Conservation (phyloP, 2,113 vertebrate genomes). For the Muntiacus muntjak region DNA sequence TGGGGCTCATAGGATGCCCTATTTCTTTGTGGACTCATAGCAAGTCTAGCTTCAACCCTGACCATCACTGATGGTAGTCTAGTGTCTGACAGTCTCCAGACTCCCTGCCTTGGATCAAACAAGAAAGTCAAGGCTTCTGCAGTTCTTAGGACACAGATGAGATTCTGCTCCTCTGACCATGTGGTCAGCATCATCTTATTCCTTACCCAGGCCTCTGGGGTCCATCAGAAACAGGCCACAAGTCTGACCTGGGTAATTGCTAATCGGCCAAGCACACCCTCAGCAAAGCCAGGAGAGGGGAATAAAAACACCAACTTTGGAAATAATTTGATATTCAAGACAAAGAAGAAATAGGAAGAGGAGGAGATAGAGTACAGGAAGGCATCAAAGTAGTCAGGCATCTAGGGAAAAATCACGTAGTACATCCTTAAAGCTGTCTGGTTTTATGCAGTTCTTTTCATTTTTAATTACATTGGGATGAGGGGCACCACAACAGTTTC, state of each 20-base stretch:
- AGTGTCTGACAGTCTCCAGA: neutral
- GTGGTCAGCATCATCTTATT: neutral
- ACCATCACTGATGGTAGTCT: neutral
- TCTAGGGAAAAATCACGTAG: neutral
- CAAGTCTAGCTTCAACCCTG: neutral
- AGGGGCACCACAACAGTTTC: neutral
- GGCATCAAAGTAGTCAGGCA: neutral
- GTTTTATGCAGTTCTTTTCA: neutral
- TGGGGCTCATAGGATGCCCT: neutral
- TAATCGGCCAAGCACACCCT: neutral
- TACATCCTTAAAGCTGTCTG: neutral
- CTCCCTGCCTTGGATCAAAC: neutral
- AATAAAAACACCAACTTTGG: neutral
- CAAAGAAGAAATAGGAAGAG: neutral
- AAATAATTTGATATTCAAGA: conserved; percentile 9
- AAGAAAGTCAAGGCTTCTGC: neutral
- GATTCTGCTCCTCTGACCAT: neutral
- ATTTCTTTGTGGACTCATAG: neutral
- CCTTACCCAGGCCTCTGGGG: neutral
- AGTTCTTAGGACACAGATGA: neutral
- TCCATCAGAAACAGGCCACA: neutral
- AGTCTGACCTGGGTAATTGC: neutral
- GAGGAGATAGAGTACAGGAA: neutral
- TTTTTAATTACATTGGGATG: neutral
- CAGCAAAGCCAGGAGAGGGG: neutral